A percentile compares a stretch with the other conserved stretches of the same genome.
Conservation (phyloP, 64 coral and sea anemone genomes). For the Anthopleura sola region DNA sequence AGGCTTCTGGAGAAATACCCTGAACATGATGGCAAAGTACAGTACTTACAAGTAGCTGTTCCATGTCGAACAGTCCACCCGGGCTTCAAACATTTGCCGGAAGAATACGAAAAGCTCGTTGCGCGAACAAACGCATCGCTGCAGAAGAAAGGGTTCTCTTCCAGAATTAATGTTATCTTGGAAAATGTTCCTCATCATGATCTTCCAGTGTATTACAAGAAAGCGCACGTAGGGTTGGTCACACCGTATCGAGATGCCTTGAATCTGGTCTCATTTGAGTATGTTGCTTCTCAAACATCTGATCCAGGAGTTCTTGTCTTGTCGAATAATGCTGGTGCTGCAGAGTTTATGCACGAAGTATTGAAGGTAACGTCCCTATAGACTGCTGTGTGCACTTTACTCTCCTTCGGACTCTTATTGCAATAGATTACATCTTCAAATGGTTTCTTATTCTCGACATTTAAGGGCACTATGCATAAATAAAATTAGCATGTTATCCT, state of each 20-base stretch:
- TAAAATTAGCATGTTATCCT: no score
- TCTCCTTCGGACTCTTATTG: no score
- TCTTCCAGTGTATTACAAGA: not conserved
- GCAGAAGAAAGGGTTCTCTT: not conserved
- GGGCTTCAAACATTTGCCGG: not conserved
- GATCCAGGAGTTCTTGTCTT: conserved; percentile 10
- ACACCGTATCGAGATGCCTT: not conserved
- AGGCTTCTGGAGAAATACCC: not conserved
- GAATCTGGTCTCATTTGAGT: not conserved
- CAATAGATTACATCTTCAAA: no score
- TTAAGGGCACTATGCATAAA: no score
- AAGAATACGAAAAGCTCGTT: not conserved
- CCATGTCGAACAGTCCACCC: not conserved
- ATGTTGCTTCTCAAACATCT: not conserved
- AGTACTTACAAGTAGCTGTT: not conserved
- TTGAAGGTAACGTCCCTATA: not conserved
- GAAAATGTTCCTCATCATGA: conserved; percentile 1
- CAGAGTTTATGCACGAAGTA: not conserved
- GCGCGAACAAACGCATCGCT: not conserved
- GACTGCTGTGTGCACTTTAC: no score
- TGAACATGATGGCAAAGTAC: not conserved
- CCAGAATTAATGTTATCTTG: not conserved
- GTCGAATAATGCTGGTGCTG: not conserved
- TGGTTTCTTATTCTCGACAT: no score
- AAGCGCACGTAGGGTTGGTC: not conserved